Conservation (phyloP, 2,113 vertebrate genomes). For the Odocoileus virginianus region DNA sequence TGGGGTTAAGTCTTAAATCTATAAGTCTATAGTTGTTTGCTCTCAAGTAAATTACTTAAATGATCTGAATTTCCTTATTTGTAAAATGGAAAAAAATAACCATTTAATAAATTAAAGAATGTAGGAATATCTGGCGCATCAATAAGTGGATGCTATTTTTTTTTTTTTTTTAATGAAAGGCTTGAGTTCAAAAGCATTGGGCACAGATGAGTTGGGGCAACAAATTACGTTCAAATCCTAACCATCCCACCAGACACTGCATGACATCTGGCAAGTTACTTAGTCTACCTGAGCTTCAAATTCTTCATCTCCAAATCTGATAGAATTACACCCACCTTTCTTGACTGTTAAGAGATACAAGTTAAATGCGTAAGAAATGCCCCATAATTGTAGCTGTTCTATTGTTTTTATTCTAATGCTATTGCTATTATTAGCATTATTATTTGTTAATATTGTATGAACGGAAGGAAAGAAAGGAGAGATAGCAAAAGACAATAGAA, state of each 20-base stretch:
- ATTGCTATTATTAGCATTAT: not conserved
- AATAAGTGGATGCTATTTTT: not conserved
- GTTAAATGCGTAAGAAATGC: not conserved
- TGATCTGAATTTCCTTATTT: not conserved
- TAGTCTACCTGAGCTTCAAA: not conserved
- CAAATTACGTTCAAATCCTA: not conserved
- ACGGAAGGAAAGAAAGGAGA: not conserved
- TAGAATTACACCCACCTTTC: not conserved
- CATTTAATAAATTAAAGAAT: not conserved
- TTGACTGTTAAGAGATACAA: not conserved
- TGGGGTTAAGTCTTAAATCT: not conserved
- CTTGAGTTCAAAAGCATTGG: not conserved
- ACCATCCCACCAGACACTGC: not conserved
- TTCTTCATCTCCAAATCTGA: not conserved
- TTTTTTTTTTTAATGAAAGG: not conserved
- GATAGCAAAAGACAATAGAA: not conserved
- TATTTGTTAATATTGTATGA: not conserved
- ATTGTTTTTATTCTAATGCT: not conserved
- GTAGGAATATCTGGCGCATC: not conserved
- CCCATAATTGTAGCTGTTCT: not conserved
- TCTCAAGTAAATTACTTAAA: not conserved
- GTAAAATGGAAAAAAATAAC: not conserved
- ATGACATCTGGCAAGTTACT: not conserved
- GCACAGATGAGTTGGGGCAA: not conserved
- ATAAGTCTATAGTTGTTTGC: not conserved